Conservation (phyloP, 1,140 invertebrate genomes). For the Drosophila paulistorum region DNA sequence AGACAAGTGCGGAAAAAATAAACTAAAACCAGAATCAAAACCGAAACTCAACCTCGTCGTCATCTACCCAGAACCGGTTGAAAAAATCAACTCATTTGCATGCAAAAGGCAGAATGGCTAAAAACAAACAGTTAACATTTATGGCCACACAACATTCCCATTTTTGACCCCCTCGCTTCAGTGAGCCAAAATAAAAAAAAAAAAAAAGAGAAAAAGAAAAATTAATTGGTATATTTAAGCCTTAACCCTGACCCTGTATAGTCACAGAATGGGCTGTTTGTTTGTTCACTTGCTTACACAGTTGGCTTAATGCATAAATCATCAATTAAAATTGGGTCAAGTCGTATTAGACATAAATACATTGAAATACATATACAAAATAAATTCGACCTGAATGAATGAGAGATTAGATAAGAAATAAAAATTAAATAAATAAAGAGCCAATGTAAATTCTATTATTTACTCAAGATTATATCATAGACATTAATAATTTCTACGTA, state of each 20-base stretch:
- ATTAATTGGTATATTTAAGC: constrained; percentile 1
- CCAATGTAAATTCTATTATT: constrained; percentile 1
- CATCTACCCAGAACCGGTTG: constrained; percentile 36
- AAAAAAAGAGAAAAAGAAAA: not conserved
- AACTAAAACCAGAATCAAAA: constrained; percentile 32
- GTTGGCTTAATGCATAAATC: not conserved
- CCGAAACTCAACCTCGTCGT: not conserved
- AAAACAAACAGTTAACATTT: constrained; percentile 40
- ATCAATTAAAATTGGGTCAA: constrained; percentile 2
- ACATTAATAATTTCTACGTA: constrained; percentile 59
- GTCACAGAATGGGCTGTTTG: not conserved
- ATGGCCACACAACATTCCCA: constrained; percentile 27
- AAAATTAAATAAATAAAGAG: constrained; percentile 1
- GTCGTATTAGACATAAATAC: constrained; percentile 5
- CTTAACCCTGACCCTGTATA: constrained; percentile 3
- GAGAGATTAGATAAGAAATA: constrained; percentile 2
- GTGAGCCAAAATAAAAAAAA: not conserved
- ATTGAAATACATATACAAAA: not conserved
- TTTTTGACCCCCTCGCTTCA: not conserved
- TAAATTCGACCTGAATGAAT: not conserved
- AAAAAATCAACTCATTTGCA: constrained; percentile 41
- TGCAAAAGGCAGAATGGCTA: constrained; percentile 26
- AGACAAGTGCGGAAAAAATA: not conserved
- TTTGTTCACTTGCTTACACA: not conserved
- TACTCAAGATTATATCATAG: constrained; percentile 18